phyloP scores from a whole-genome alignment of 53 echinoderm and acorn worm genomes.

The Holothuria leucospilota region DNA sequence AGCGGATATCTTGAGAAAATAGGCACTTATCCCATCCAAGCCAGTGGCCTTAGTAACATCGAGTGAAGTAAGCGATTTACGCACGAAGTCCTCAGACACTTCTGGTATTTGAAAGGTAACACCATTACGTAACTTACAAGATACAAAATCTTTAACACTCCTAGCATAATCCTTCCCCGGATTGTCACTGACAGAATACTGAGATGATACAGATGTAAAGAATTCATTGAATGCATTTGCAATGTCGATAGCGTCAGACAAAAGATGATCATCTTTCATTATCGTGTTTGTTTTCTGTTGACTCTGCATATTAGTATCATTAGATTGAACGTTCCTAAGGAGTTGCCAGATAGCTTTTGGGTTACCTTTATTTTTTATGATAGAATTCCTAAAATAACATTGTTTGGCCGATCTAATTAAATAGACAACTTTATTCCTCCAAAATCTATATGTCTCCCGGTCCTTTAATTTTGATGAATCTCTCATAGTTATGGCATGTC shows the following conservation, averaged over 20 bases:
- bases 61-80: not conserved
- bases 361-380: not conserved
- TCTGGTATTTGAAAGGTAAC: not conserved
- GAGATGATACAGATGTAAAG: too few relatives aligned
- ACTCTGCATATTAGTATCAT: not conserved
- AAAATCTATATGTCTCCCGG: not conserved
- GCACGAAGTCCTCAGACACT: not conserved
- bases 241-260: not conserved
- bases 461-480: not conserved
- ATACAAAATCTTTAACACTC: slow-evolving; percentile 14
- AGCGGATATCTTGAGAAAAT: too few relatives aligned
- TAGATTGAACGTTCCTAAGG: not conserved
- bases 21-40: not conserved
- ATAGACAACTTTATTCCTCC: not conserved
- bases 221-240: too few relatives aligned
- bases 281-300: not conserved
- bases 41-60: too few relatives aligned
- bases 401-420: not conserved
- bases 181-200: not conserved
- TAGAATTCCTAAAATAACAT: not conserved
- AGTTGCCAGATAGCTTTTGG: too few relatives aligned
- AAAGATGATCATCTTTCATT: not conserved
- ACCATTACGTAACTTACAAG: not conserved
- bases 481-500: not conserved
- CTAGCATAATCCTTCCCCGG: not conserved